These are phyloP conservation scores for Thaumatotibia leucotreta DNA, from an alignment of 1,140 invertebrate genomes.

Conservation along the genomic window DNA sequence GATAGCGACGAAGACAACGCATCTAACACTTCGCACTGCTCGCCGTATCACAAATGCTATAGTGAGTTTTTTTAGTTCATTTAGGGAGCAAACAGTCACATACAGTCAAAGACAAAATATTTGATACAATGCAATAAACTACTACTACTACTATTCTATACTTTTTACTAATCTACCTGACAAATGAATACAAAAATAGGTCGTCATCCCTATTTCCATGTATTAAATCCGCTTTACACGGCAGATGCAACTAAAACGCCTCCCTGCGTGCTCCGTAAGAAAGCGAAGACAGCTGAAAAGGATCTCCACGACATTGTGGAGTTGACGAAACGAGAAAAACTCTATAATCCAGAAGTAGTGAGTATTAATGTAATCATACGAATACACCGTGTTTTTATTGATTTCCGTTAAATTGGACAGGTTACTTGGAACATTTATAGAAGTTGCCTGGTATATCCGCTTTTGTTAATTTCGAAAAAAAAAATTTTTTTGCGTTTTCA, in stretches of 20 bases:
- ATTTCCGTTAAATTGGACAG: too few relatives aligned
- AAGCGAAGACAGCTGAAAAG: constrained; percentile 53
- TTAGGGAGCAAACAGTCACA: too few relatives aligned
- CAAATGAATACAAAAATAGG: too few relatives aligned
- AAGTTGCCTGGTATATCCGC: too few relatives aligned
- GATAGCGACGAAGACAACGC: constrained; percentile 57
- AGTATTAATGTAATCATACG: constrained; percentile 21
- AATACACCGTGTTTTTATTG: too few relatives aligned
- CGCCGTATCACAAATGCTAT: constrained; percentile 61
- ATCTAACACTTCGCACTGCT: constrained; percentile 38
- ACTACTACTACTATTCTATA: too few relatives aligned
- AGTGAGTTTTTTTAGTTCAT: constrained; percentile 34
- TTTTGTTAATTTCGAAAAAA: too few relatives aligned
- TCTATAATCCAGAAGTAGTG: constrained; percentile 53
- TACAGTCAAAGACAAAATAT: too few relatives aligned
- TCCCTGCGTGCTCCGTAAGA: constrained; percentile 59
- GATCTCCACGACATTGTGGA: constrained; percentile 60
- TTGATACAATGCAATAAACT: too few relatives aligned
- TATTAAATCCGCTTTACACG: background rate
- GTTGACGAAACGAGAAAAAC: constrained; percentile 58
- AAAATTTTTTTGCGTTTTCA: too few relatives aligned
- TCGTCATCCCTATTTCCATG: background rate
- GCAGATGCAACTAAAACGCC: constrained; percentile 57
- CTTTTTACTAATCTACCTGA: too few relatives aligned
- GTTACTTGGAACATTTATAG: too few relatives aligned